Percentiles rank a stretch among this genome's conserved stretches.
Evolutionary conservation across 2,888 invertebrate species (phyloP).

Genomic region (Theristus sp.): DNA sequence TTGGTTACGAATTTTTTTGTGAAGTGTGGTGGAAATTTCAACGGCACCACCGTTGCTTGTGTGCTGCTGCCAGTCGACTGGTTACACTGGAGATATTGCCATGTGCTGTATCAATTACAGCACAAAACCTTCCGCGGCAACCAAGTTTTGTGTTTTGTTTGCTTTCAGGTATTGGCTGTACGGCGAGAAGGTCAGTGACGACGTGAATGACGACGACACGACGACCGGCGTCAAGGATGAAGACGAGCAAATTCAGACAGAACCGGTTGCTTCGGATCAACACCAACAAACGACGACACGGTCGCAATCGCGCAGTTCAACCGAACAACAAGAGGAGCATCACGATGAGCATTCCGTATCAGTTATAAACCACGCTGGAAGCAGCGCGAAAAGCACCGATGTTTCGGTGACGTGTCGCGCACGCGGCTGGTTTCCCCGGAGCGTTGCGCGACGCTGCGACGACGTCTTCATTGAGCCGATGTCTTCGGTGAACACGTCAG

Average conservation of each 20-base stretch:
- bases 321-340: not conserved
- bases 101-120: not conserved
- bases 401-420: not conserved
- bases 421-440: not conserved
- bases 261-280: too few relatives aligned
- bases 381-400: too few relatives aligned
- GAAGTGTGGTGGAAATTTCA: too few relatives aligned
- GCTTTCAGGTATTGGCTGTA: not conserved
- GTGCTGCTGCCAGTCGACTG: too few relatives aligned
- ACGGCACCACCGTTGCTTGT: too few relatives aligned
- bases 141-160: not conserved
- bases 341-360: too few relatives aligned
- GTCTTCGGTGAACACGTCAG: too few relatives aligned
- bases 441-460: not conserved
- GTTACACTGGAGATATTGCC: too few relatives aligned
- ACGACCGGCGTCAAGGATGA: too few relatives aligned
- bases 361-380: not conserved
- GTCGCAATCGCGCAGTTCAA: not conserved
- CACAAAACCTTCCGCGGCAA: not conserved
- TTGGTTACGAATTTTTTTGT: too few relatives aligned
- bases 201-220: too few relatives aligned
- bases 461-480: not conserved
- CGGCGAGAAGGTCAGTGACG: not conserved
- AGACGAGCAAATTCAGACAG: too few relatives aligned
- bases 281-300: not conserved